Evolutionary conservation across 1,140 invertebrate genomes (phyloP).

Genomic region (Chironomus striatipennis): DNA sequence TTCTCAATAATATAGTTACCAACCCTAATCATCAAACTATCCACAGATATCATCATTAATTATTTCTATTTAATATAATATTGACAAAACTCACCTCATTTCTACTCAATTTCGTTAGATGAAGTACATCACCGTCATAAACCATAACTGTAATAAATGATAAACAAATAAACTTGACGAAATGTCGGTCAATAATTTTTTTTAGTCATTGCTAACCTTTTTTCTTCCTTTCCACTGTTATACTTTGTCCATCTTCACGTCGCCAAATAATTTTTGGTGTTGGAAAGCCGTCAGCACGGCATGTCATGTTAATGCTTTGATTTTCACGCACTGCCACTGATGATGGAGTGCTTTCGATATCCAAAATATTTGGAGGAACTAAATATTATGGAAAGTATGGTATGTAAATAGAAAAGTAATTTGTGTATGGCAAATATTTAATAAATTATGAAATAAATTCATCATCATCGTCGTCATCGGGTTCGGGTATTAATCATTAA

Average conservation of each 20-base stretch:
- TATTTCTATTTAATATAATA: no score
- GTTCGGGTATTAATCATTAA: no score
- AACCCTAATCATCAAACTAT: no score
- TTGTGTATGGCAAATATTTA: no score
- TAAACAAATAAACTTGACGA: slow-evolving; percentile 17
- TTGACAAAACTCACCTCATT: slow-evolving; percentile 43
- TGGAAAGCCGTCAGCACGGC: slow-evolving; percentile 82
- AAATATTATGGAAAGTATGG: no score
- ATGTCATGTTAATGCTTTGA: slow-evolving; percentile 80
- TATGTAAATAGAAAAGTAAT: no score
- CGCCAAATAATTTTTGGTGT: slow-evolving; percentile 83
- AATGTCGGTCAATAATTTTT: not conserved
- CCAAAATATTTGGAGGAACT: slow-evolving; percentile 86
- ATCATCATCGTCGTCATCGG: no score
- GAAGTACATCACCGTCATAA: slow-evolving; percentile 72
- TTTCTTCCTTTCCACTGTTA: slow-evolving; percentile 67
- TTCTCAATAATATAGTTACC: no score
- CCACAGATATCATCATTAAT: no score
- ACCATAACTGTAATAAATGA: slow-evolving; percentile 52
- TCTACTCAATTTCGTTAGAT: slow-evolving; percentile 71
- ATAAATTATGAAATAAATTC: no score
- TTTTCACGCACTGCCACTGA: slow-evolving; percentile 82
- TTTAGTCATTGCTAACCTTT: slow-evolving; percentile 67
- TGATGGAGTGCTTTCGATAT: slow-evolving; percentile 73
- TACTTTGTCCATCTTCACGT: slow-evolving; percentile 77